Conservation (phyloP, 2,888 invertebrate genomes). For the Euspilapteryx auroguttella region DNA sequence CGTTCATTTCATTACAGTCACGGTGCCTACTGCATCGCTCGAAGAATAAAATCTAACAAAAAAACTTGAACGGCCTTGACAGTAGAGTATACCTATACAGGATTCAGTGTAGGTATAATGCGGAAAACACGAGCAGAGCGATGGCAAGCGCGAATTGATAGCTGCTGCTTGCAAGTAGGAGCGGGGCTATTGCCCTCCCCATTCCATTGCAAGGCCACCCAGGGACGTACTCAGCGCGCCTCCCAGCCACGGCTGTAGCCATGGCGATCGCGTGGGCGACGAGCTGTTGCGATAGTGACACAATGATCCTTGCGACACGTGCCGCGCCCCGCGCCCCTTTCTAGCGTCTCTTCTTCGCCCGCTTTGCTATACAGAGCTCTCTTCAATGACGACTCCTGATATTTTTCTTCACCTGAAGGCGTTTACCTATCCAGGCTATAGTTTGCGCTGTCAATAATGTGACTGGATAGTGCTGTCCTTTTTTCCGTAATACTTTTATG, state of each 20-base stretch:
- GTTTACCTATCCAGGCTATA: too few relatives aligned
- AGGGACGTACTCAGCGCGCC: slow-evolving; percentile 43
- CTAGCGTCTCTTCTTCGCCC: too few relatives aligned
- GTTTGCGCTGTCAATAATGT: too few relatives aligned
- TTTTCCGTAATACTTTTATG: too few relatives aligned
- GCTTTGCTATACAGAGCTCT: slow-evolving; percentile 35
- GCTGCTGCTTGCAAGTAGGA: slow-evolving; percentile 33
- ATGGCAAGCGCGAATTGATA: slow-evolving; percentile 44
- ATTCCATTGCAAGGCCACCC: slow-evolving; percentile 61
- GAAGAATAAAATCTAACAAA: too few relatives aligned
- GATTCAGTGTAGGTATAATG: slow-evolving; percentile 8
- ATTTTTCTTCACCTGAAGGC: too few relatives aligned
- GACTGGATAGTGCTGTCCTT: too few relatives aligned
- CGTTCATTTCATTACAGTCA: too few relatives aligned
- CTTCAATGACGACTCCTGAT: too few relatives aligned
- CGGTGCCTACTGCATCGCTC: too few relatives aligned
- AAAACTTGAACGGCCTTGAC: slow-evolving; percentile 34
- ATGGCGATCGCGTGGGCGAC: slow-evolving; percentile 39
- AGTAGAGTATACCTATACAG: slow-evolving; percentile 6
- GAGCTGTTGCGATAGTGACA: slow-evolving; percentile 50
- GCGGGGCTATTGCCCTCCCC: slow-evolving; percentile 59
- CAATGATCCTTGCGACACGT: slow-evolving; percentile 16
- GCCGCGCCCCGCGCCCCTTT: slow-evolving; percentile 11
- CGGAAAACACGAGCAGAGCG: slow-evolving; percentile 31
- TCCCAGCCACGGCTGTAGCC: slow-evolving; percentile 36